A percentile compares a stretch with the other conserved stretches of the same genome.
Conservation (phyloP, 1,140 invertebrate genomes). For the Drosophila bifasciata region DNA sequence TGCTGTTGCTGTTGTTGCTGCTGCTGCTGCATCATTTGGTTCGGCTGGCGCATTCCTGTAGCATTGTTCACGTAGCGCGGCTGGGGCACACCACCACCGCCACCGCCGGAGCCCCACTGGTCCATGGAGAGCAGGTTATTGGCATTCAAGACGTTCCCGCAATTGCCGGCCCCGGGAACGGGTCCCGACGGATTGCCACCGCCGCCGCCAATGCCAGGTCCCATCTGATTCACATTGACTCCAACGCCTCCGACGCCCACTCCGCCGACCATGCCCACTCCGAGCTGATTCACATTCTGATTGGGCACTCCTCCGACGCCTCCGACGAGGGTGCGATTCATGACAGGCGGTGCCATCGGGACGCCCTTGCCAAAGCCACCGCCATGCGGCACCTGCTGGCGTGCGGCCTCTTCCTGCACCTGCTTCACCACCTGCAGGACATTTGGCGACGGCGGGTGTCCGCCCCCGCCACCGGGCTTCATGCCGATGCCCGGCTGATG, state of each 20-base stretch:
- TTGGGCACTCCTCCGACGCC: slow-evolving; percentile 46
- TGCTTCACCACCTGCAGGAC: slow-evolving; percentile 95
- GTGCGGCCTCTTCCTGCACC: slow-evolving; percentile 95
- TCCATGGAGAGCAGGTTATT: slow-evolving; percentile 88
- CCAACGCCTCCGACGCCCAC: slow-evolving; percentile 44
- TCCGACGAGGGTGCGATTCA: slow-evolving; percentile 85
- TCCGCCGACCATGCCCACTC: slow-evolving; percentile 56
- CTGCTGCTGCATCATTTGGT: slow-evolving; percentile 82
- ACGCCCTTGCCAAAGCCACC: slow-evolving; percentile 88
- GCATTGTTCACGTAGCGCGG: slow-evolving; percentile 63
- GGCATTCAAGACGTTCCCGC: slow-evolving; percentile 60
- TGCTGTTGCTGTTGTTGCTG: slow-evolving; percentile 80
- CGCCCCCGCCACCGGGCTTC: slow-evolving; percentile 87
- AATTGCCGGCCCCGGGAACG: slow-evolving; percentile 35
- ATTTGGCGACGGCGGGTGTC: slow-evolving; percentile 91
- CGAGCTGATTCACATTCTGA: slow-evolving; percentile 60
- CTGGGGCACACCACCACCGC: slow-evolving; percentile 38
- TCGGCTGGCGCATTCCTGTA: slow-evolving; percentile 84
- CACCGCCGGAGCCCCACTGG: slow-evolving; percentile 86
- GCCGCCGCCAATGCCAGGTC: slow-evolving; percentile 33
- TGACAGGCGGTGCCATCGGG: slow-evolving; percentile 88
- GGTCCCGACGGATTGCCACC: slow-evolving; percentile 32
- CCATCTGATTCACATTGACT: slow-evolving; percentile 9
- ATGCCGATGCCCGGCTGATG: slow-evolving; percentile 88
- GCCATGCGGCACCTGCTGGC: slow-evolving; percentile 91